Conservation (phyloP, 1,140 invertebrate species). For the Aphelinus atriplicis region DNA sequence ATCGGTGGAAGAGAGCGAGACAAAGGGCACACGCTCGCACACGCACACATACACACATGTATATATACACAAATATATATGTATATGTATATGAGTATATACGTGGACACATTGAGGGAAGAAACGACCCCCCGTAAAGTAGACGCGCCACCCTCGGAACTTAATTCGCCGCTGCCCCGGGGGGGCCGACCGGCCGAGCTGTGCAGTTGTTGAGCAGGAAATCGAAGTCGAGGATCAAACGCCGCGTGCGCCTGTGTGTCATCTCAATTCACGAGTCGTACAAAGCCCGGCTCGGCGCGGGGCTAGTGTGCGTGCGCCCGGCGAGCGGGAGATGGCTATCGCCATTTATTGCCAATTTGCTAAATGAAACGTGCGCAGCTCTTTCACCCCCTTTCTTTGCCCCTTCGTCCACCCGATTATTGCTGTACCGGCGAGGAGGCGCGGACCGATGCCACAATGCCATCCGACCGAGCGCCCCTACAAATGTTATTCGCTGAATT, state of each 20-base stretch:
- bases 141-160: constrained; percentile 51
- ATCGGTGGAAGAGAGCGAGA: constrained; percentile 55
- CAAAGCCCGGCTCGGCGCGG: neutral
- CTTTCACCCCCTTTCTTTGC: constrained; percentile 9
- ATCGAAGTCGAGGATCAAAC: constrained; percentile 33
- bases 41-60: neutral
- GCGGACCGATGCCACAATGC: neutral
- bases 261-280: constrained; percentile 12
- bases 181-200: constrained; percentile 1
- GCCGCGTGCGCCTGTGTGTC: constrained; percentile 44
- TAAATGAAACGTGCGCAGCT: constrained; percentile 62
- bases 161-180: constrained; percentile 55
- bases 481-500: constrained; percentile 15
- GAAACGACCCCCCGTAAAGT: constrained; percentile 53
- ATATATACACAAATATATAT: neutral
- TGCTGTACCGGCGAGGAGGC: neutral
- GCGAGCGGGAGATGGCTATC: constrained; percentile 56
- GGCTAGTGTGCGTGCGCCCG: too few species aligned
- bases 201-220: constrained; percentile 36
- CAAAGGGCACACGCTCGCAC: constrained; percentile 47
- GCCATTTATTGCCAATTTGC: constrained; percentile 67
- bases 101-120: too few species aligned
- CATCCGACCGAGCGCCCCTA: neutral
- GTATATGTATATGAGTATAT: neutral
- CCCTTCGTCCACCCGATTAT: constrained; percentile 5